A percentile compares a stretch with the other conserved stretches of the same genome.
Evolutionary conservation across 2,888 invertebrate genomes (phyloP).

Genomic region (Perithous albicinctus): DNA sequence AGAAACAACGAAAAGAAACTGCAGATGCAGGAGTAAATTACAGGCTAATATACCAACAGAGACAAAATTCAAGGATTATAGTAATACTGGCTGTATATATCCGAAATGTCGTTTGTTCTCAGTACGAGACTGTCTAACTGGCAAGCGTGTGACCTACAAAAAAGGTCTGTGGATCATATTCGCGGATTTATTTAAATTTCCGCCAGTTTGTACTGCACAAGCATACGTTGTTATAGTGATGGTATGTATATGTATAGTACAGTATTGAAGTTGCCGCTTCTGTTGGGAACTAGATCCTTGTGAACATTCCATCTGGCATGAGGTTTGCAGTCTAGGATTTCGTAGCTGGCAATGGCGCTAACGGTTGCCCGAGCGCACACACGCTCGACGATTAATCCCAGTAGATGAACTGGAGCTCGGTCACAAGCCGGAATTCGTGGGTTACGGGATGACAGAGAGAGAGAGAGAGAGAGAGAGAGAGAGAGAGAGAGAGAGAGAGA

Average conservation of each 20-base stretch:
- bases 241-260: too few species aligned
- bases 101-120: too few species aligned
- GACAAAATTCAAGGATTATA: slow-evolving; percentile 3
- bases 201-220: slow-evolving; percentile 8
- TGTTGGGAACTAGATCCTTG: neutral
- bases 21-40: slow-evolving; percentile 4
- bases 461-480: neutral
- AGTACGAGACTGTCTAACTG: too few species aligned
- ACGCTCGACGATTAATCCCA: slow-evolving; percentile 62
- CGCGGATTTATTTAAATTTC: slow-evolving; percentile 13
- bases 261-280: neutral
- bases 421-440: slow-evolving; percentile 57
- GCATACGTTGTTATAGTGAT: neutral
- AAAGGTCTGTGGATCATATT: slow-evolving; percentile 1
- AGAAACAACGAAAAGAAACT: slow-evolving; percentile 18
- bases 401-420: slow-evolving; percentile 60
- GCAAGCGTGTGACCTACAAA: neutral
- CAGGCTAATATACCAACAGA: slow-evolving; percentile 9
- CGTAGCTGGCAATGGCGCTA: slow-evolving; percentile 36
- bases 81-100: neutral
- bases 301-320: slow-evolving; percentile 6
- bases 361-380: slow-evolving; percentile 54
- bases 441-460: slow-evolving; percentile 6
- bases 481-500: slow-evolving; percentile 8
- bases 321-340: slow-evolving; percentile 57